Base-by-base conservation (phyloP, 1,140 invertebrate species). In the Andrena cerasifolii region DNA sequence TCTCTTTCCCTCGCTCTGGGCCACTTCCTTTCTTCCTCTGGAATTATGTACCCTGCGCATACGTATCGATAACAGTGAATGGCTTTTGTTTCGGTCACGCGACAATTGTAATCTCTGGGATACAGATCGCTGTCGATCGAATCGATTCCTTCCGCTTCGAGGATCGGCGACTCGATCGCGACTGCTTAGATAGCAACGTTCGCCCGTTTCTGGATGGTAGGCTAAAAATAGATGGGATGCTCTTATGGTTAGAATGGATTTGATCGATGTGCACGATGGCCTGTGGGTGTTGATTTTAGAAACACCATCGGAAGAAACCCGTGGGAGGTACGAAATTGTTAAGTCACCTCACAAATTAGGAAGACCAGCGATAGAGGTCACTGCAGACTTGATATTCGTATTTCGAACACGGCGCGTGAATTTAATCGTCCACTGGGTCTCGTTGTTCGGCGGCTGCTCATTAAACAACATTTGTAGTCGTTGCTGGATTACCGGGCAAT, bases 381-480 rank as follows among this genome's bases (percentile, higher is more conserved):
- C 0, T 36, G 36, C 10, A 3, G 2, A 45, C 8, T 58, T 28
- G 26, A 28, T 36, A 68, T 68, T 54, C 16, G 10, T 40, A 40
- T 54, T 21, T n/a, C 24, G 5, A 33, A 36, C 26, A 61, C 28
- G n/a, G 14, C 16, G 14, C 0, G 51, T 54, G 7, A 0, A 31
- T 26, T 45, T 10, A 6, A 61, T 36, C 14, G 24, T n/a, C n/a
- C 26, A 59, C 59, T 14, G 4, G 40, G 36, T 62, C 40, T 71
- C n/a, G 33, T 36, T 47, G 14, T 24, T 24, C 16, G 18, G 5
- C 1, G 28, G 12, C 31, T 21, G 16, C 24, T 31, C n/a, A 6
- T 43, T 58, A 12, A 70, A 45, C 31, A 5, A 43, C 45, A 40
- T 61, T 49, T 33, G 14, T 62, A 62, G 14, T 49, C 45, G 33